Conservation (phyloP, 2,888 invertebrate species). For the Pyrgus malvae region DNA sequence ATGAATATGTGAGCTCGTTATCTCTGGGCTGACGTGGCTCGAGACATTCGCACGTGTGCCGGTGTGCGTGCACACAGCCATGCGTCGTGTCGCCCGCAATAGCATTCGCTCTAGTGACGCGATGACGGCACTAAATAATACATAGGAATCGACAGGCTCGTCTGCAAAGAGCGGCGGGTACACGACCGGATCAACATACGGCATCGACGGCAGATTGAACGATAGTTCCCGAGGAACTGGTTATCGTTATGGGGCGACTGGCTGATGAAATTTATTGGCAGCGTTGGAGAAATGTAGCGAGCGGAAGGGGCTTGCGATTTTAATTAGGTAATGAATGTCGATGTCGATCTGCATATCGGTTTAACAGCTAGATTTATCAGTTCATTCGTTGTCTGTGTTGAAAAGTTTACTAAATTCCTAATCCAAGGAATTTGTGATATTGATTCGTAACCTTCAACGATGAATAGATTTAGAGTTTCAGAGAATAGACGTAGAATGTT, state of each 20-base stretch:
- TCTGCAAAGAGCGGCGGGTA: constrained; percentile 78
- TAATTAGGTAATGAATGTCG: constrained; percentile 83
- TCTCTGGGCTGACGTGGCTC: constrained; percentile 67
- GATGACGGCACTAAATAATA: constrained; percentile 77
- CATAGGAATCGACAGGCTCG: constrained; percentile 77
- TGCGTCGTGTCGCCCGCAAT: constrained; percentile 42
- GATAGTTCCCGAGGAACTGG: constrained; percentile 82
- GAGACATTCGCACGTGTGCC: constrained; percentile 50
- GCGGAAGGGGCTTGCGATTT: constrained; percentile 81
- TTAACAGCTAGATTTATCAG: constrained; percentile 78
- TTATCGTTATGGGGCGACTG: constrained; percentile 82
- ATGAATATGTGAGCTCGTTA: constrained; percentile 82
- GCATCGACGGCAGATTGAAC: constrained; percentile 82
- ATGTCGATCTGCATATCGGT: constrained; percentile 81
- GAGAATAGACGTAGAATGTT: no score
- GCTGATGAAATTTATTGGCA: constrained; percentile 82
- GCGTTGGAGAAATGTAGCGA: constrained; percentile 81
- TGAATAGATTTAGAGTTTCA: no score
- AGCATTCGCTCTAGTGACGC: constrained; percentile 61
- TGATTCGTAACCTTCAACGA: no score
- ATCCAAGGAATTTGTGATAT: constrained; percentile 46
- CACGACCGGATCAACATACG: constrained; percentile 81
- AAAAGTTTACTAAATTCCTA: constrained; percentile 65
- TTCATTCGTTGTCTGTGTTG: constrained; percentile 66
- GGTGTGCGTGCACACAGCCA: constrained; percentile 47